A percentile compares a stretch with the other conserved stretches of the same genome.
Evolutionary conservation across 1,140 invertebrate genomes (phyloP).

Genomic region (Micrasema longulum): DNA sequence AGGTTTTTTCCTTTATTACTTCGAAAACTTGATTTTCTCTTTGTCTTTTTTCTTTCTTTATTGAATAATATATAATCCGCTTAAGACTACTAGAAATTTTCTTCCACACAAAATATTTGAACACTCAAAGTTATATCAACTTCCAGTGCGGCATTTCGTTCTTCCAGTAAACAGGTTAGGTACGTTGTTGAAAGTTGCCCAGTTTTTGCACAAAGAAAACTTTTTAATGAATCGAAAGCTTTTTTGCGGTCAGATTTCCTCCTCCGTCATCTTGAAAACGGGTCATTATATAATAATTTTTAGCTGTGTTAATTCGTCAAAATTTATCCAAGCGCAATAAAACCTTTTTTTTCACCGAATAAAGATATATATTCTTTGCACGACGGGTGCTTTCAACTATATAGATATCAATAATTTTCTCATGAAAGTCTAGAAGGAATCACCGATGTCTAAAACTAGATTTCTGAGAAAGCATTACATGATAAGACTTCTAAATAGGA

Average conservation of each 20-base stretch:
- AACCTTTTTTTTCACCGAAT: too few relatives aligned
- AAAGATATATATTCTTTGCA: too few relatives aligned
- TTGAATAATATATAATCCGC: constrained; percentile 6
- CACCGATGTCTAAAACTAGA: too few relatives aligned
- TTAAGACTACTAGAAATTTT: constrained; percentile 25
- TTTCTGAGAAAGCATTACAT: too few relatives aligned
- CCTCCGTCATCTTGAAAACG: constrained; percentile 22
- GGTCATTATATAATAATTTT: constrained; percentile 29
- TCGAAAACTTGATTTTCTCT: too few relatives aligned
- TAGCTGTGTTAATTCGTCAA: constrained; percentile 24
- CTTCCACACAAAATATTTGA: constrained; percentile 27
- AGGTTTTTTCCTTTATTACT: too few relatives aligned
- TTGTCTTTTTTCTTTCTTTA: not conserved
- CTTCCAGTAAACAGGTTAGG: constrained; percentile 28
- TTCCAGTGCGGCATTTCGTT: constrained; percentile 11
- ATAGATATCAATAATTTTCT: too few relatives aligned
- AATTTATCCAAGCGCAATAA: too few relatives aligned
- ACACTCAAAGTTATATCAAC: constrained; percentile 28
- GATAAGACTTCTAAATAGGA: too few relatives aligned
- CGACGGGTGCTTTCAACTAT: too few relatives aligned
- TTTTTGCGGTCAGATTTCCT: constrained; percentile 32
- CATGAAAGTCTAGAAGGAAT: too few relatives aligned
- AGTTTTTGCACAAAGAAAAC: constrained; percentile 36
- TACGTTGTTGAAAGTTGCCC: constrained; percentile 23
- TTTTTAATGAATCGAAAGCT: constrained; percentile 33